A percentile compares a stretch with the other conserved stretches of the same genome.
Conservation (phyloP, 2,113 vertebrate species). For the Oncorhynchus masou region DNA sequence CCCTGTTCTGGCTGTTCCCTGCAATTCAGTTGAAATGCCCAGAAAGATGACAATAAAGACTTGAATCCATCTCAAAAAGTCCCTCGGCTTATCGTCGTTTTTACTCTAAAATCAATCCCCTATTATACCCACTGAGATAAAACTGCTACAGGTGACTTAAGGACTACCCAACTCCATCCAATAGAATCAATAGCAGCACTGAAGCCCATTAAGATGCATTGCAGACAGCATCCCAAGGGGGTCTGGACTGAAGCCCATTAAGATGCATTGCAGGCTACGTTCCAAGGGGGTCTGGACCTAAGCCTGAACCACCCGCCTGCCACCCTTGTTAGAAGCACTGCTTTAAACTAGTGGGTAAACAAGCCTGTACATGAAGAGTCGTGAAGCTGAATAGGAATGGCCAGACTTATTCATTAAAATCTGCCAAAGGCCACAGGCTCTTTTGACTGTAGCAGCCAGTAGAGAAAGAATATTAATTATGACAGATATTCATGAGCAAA, state of each 20-base stretch:
- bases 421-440: conserved; percentile 49
- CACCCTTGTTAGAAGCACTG: conserved; percentile 41
- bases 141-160: not conserved
- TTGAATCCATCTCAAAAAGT: too few relatives aligned
- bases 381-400: conserved; percentile 54
- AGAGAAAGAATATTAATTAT: conserved; percentile 7
- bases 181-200: conserved; percentile 49
- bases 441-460: conserved; percentile 33
- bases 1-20: too few relatives aligned
- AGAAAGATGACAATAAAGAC: too few relatives aligned
- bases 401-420: not conserved
- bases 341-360: conserved; percentile 38
- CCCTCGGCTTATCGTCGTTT: too few relatives aligned
- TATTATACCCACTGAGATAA: too few relatives aligned
- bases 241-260: conserved; percentile 53
- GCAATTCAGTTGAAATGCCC: too few relatives aligned
- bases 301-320: not conserved
- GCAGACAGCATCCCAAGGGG: conserved; percentile 37
- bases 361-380: conserved; percentile 37
- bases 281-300: conserved; percentile 28
- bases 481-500: not conserved
- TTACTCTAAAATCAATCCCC: too few relatives aligned
- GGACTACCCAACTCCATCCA: conserved; percentile 20
- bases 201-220: conserved; percentile 12
- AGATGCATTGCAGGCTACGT: conserved; percentile 47